phyloP scores from a whole-genome alignment of 2,113 vertebrate genomes.

The Chaetodon trifascialis region DNA sequence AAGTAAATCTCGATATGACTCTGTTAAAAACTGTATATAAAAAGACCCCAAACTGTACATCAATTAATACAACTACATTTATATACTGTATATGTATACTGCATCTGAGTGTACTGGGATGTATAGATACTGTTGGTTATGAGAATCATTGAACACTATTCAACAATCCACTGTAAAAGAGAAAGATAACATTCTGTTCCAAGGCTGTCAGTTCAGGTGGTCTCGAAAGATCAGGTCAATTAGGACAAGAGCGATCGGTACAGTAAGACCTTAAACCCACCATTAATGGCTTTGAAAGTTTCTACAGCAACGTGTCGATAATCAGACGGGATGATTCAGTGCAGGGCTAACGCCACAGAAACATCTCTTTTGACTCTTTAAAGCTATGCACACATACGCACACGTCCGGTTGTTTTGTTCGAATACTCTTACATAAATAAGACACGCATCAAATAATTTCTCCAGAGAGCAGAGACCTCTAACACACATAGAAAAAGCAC shows the following conservation, averaged over 20 bases:
- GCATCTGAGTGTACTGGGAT: conserved; percentile 62
- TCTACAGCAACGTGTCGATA: conserved; percentile 53
- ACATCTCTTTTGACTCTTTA: conserved; percentile 5
- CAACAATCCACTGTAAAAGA: conserved; percentile 53
- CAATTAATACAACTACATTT: conserved; percentile 74
- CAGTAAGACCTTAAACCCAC: conserved; percentile 43
- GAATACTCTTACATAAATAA: conserved; percentile 26
- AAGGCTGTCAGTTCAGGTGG: conserved; percentile 69
- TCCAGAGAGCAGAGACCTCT: not conserved
- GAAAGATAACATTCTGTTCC: conserved; percentile 67
- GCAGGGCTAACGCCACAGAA: conserved; percentile 17
- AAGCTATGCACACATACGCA: conserved; percentile 33
- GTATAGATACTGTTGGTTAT: conserved; percentile 63
- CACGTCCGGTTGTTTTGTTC: conserved; percentile 13
- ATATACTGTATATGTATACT: conserved; percentile 26
- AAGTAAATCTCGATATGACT: conserved; percentile 85
- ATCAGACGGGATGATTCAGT: conserved; percentile 27
- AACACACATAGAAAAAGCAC: not conserved
- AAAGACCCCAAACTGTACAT: conserved; percentile 87
- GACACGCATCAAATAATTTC: conserved; percentile 49
- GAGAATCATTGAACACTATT: conserved; percentile 58
- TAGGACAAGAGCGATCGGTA: conserved; percentile 29
- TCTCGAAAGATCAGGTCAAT: conserved; percentile 51
- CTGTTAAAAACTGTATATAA: conserved; percentile 88
- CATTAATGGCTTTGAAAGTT: conserved; percentile 55